Conservation (phyloP, 53 echinoderm and acorn worm species). For the Paracentrotus lividus region DNA sequence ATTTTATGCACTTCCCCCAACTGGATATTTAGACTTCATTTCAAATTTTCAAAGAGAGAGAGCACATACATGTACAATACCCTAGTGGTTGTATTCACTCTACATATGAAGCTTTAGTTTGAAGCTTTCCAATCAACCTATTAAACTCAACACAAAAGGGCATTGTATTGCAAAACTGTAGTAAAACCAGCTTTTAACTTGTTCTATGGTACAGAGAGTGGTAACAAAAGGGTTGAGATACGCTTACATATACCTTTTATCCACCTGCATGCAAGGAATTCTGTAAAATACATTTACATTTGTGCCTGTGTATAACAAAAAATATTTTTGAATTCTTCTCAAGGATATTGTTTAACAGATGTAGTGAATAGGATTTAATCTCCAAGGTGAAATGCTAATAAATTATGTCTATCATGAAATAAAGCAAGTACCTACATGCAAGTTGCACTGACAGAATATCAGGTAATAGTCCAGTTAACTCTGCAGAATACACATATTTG, state of each 20-base stretch:
- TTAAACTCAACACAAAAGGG: no score
- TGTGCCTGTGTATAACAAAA: not conserved
- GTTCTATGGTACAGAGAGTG: no score
- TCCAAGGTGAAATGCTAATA: slow-evolving; percentile 42
- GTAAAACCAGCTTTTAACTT: no score
- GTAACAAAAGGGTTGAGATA: no score
- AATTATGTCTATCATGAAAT: not conserved
- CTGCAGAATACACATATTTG: not conserved
- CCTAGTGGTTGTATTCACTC: no score
- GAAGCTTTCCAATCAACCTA: no score
- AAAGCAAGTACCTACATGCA: not conserved
- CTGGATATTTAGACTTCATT: no score
- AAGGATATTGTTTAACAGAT: not conserved
- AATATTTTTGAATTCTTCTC: not conserved
- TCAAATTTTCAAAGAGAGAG: no score
- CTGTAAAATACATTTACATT: not conserved
- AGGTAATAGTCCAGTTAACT: not conserved
- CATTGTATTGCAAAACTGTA: no score
- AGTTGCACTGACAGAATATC: not conserved
- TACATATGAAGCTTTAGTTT: no score
- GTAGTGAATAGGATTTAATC: slow-evolving; percentile 26
- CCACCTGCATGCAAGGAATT: not conserved
- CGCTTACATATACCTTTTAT: not conserved
- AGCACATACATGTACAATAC: no score
- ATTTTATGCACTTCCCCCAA: no score